Conservation (phyloP, 2,888 invertebrate genomes). For the Imbricaverruca yamaguchii region DNA sequence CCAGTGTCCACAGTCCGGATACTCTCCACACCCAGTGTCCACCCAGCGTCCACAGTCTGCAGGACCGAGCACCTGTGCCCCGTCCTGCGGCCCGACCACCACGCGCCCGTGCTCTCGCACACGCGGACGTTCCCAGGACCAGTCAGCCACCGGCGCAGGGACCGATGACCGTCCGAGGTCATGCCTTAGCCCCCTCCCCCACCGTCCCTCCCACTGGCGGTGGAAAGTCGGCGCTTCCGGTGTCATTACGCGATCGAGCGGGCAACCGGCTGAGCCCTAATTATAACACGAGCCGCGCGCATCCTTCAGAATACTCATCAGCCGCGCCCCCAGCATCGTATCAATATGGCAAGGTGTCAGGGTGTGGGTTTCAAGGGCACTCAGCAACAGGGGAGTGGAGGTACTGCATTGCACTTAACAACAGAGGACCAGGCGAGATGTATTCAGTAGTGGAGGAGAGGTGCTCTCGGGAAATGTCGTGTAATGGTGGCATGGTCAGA, state of each 20-base stretch:
- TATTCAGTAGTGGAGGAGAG: too few species aligned
- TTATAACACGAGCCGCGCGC: neutral
- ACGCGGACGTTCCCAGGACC: too few species aligned
- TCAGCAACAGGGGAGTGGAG: neutral
- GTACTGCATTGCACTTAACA: too few species aligned
- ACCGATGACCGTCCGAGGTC: neutral
- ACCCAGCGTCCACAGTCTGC: too few species aligned
- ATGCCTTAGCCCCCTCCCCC: neutral
- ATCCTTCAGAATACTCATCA: neutral
- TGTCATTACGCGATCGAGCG: slow-evolving; percentile 12
- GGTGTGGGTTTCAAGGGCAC: slow-evolving; percentile 1
- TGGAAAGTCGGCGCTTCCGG: slow-evolving; percentile 5
- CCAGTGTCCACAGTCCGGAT: too few species aligned
- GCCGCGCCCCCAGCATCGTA: neutral
- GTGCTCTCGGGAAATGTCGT: too few species aligned
- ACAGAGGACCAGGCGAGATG: too few species aligned
- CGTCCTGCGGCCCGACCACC: too few species aligned
- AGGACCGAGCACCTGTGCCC: too few species aligned
- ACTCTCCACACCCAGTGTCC: too few species aligned
- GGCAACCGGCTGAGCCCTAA: neutral
- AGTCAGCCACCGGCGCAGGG: neutral
- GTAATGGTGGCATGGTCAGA: too few species aligned
- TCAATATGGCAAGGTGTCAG: neutral
- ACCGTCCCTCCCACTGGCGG: neutral
- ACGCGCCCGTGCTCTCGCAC: too few species aligned